Evolutionary conservation across 2,888 invertebrate genomes (phyloP), one percentile per base, ranked within the genome.

Genomic region (Orthosia cruda): DNA sequence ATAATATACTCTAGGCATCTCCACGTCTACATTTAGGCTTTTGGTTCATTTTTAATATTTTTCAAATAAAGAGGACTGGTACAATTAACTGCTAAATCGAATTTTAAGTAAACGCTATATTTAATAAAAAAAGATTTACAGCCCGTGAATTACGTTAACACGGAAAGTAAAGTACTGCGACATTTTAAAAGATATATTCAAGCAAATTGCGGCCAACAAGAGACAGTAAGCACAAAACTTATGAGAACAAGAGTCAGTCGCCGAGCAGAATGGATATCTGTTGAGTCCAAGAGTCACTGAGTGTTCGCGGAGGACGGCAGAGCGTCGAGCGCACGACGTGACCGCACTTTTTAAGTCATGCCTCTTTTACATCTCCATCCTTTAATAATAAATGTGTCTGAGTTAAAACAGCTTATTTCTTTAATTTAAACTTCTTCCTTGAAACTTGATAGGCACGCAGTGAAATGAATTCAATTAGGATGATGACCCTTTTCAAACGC

Each of bases 211-310:
- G 57, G 58, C 80, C 77, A 87, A 84, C 84, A 80, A 77, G 77
- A 77, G 81, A 77, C 75, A 77, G 77, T 84, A 85, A 88, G 80
- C 74, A 84, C 87, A 77, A 89, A 90, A 87, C 87, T 88, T 87
- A 81, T 72, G 84, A 81, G 77, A 89, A 84, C 76, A 82, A 84
- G 79, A 86, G 81, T 78, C 83, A 81, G 86, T 86, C 79, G 87
- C 77, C 70, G 87, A 85, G 86, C 87, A 88, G 91, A 92, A 92
- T 90, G 91, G 90, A 89, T 92, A 92, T 92, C 92, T 92, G 90
- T 89, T 85, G 89, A 88, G 92, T 88, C 87, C 88, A 86, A 87
- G 86, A 88, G 81, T 81, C 83, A 85, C 82, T 79, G 83, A 86
- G 85, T 81, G 80, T 79, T 81, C 80, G 81, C 77, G 73, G 72